phyloP scores from a whole-genome alignment of 2,113 vertebrate species.

The Boulengeromyrus knoepffleri region DNA sequence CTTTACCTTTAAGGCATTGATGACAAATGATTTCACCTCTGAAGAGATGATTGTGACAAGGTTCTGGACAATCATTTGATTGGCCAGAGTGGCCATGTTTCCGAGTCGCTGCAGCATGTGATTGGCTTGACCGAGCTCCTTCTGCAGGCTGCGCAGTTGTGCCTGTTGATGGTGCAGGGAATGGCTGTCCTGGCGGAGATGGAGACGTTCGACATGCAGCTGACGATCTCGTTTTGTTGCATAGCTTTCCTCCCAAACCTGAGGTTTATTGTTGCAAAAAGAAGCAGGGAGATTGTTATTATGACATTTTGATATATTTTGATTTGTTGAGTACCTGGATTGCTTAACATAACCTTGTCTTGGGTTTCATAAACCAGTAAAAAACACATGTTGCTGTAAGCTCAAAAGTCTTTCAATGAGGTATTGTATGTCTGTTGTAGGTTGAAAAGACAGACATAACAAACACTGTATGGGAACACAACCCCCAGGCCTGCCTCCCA shows the following conservation, averaged over 20 bases:
- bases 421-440: neutral
- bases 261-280: neutral
- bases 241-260: conserved; percentile 66
- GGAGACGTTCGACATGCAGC: conserved; percentile 37
- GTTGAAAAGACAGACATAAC: neutral
- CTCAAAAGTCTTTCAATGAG: neutral
- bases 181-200: conserved; percentile 26
- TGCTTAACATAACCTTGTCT: neutral
- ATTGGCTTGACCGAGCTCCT: conserved; percentile 41
- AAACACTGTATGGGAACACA: neutral
- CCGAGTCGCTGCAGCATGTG: conserved; percentile 52
- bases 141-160: conserved; percentile 40
- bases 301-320: neutral
- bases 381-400: neutral
- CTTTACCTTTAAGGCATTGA: conserved; percentile 54
- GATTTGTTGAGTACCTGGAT: neutral
- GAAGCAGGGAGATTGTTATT: neutral
- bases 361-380: neutral
- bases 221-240: conserved; percentile 53
- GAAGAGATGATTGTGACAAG: conserved; percentile 51
- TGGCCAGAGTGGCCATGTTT: conserved; percentile 53
- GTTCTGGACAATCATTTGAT: conserved; percentile 62
- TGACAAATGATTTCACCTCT: conserved; percentile 53
- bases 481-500: neutral
- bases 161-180: conserved; percentile 48